Base-by-base conservation (phyloP, 2,888 invertebrate species). In the Cyclophora albipunctata region DNA sequence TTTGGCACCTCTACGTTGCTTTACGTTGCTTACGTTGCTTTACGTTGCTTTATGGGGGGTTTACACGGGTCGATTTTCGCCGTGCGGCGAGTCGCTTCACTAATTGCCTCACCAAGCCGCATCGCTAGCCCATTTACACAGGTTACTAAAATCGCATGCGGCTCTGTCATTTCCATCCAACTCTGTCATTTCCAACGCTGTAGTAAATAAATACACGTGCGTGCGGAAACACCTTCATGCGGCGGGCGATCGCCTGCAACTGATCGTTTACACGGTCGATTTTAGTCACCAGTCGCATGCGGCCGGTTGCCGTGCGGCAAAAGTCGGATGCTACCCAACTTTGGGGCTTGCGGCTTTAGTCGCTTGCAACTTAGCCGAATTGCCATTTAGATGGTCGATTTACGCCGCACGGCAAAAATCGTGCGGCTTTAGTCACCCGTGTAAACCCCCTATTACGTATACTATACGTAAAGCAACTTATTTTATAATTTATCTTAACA, bases 321-420 rank as follows among this genome's bases (percentile, higher is more conserved):
- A 67, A 67, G 63, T 69, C 67, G 66, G 64, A 66, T 66, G 65
- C 66, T 69, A 67, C 64, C 61, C 61, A 64, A 69, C 68, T 68
- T 70, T 66, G 67, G 62, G 64, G 61, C 67, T 68, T 66, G 68
- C 65, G 62, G 64, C 65, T 67, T 68, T 64, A 67, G 62, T 67
- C 66, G 67, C 60, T 60, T 65, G 65, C 63, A 3, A 60, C 62
- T 41, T 66, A 64, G 63, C 61, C 63, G 64, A 65, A 67, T 66
- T 67, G 67, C 62, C 64, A 65, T 66, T 67, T 62, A 66, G 58
- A 67, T 47, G 59, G 64, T 62, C 60, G 66, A 64, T 60, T 66
- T 64, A 51, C 57, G 59, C 62, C 60, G 62, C 53, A 58, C 63
- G 60, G 65, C 63, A 57, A 58, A 57, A 66, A 61, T 71, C 64